Percentiles rank a stretch among this genome's conserved stretches.
Conservation (phyloP, 2,113 vertebrate species). For the Eurystomus gularis region DNA sequence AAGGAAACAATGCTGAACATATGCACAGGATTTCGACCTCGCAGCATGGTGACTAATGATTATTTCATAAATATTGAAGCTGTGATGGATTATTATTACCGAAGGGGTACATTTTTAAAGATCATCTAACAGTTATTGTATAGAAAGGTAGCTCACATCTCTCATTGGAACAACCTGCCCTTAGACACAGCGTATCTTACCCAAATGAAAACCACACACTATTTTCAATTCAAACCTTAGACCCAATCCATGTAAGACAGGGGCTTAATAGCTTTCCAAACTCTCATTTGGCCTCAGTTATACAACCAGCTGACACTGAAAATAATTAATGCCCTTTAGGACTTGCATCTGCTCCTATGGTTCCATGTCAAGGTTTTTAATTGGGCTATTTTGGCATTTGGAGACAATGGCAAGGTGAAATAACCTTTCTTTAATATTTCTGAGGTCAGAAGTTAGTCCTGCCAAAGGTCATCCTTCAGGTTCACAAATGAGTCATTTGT, state of each 20-base stretch:
- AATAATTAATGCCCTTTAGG: conserved; percentile 90
- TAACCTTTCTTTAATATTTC: conserved; percentile 88
- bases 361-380: conserved; percentile 89
- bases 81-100: conserved; percentile 52
- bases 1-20: conserved; percentile 70
- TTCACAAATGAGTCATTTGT: conserved; percentile 87
- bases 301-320: conserved; percentile 86
- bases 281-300: conserved; percentile 85
- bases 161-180: conserved; percentile 32
- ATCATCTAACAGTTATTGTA: not conserved
- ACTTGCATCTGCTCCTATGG: conserved; percentile 86
- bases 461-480: conserved; percentile 84
- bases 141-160: not conserved
- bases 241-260: conserved; percentile 75
- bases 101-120: conserved; percentile 25
- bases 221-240: conserved; percentile 80
- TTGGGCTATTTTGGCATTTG: conserved; percentile 90
- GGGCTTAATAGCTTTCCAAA: conserved; percentile 81
- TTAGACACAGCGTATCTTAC: conserved; percentile 3
- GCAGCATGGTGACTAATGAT: conserved; percentile 74
- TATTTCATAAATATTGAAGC: conserved; percentile 70
- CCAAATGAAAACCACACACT: conserved; percentile 60
- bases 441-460: conserved; percentile 84
- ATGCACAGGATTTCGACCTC: conserved; percentile 74
- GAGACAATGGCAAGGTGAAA: conserved; percentile 89